A percentile compares a stretch with the other conserved stretches of the same genome.
Evolutionary conservation across 2,113 vertebrate species (phyloP).

Genomic region (Reinhardtius hippoglossoides): DNA sequence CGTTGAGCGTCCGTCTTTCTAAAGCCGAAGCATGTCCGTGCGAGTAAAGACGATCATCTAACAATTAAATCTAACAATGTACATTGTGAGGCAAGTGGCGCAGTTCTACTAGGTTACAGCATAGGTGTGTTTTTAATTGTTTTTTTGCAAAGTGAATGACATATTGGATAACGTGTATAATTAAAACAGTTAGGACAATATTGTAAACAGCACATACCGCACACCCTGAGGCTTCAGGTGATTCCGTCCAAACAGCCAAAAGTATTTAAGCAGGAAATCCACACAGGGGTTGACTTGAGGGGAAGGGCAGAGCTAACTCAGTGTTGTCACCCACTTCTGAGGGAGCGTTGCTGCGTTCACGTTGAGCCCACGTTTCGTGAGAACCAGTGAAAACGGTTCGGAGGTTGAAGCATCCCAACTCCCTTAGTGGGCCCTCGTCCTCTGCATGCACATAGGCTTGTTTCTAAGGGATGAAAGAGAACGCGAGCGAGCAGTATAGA

Average conservation of each 20-base stretch:
- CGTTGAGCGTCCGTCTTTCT: neutral
- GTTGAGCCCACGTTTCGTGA: slow-evolving; percentile 45
- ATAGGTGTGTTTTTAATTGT: neutral
- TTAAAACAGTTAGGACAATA: neutral
- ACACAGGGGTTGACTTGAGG: slow-evolving; percentile 56
- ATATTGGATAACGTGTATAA: neutral
- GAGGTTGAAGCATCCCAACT: slow-evolving; percentile 66
- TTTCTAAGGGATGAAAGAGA: slow-evolving; percentile 65
- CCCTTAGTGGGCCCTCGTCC: slow-evolving; percentile 52
- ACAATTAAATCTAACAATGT: too few relatives aligned
- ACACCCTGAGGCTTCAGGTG: neutral
- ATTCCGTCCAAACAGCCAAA: slow-evolving; percentile 33
- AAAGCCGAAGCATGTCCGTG: neutral
- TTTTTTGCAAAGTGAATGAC: neutral
- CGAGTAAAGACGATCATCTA: too few relatives aligned
- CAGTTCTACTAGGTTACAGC: too few relatives aligned
- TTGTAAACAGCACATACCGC: neutral
- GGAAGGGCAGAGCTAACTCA: slow-evolving; percentile 32
- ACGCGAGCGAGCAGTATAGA: slow-evolving; percentile 32
- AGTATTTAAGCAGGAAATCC: slow-evolving; percentile 42
- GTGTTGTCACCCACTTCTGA: slow-evolving; percentile 40
- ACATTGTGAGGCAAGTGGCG: too few relatives aligned
- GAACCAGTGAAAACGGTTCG: slow-evolving; percentile 46
- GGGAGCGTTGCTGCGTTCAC: slow-evolving; percentile 13
- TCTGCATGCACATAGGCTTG: slow-evolving; percentile 47